A percentile compares a stretch with the other conserved stretches of the same genome.
These are phyloP conservation scores for Lamproptera curius DNA, from an alignment of 2,888 invertebrate species.

Conservation along the genomic window DNA sequence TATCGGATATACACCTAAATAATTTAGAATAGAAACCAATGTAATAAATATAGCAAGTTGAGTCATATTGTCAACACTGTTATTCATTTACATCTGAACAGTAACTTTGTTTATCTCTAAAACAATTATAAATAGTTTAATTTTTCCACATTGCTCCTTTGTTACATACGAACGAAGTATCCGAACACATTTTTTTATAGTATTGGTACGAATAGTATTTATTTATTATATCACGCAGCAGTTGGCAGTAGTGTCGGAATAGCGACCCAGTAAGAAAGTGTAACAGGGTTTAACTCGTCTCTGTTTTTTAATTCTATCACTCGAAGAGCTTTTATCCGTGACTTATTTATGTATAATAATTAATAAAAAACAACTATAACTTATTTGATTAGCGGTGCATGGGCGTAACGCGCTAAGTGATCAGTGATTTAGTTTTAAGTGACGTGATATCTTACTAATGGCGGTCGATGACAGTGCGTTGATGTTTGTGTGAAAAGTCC, in stretches of 20 bases:
- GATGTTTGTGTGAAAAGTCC: conserved; percentile 53
- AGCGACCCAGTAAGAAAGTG: conserved; percentile 39
- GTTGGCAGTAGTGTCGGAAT: conserved; percentile 42
- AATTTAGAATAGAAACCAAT: too few relatives aligned
- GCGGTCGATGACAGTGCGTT: conserved; percentile 45
- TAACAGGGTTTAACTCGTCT: conserved; percentile 47
- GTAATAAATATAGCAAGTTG: too few relatives aligned
- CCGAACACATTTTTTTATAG: conserved; percentile 15
- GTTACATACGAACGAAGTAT: too few relatives aligned
- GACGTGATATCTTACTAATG: conserved; percentile 51
- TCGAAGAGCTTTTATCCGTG: conserved; percentile 53
- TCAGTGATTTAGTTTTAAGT: conserved; percentile 48
- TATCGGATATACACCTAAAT: too few relatives aligned
- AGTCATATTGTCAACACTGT: background rate
- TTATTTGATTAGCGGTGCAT: conserved; percentile 30
- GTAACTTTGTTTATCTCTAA: too few relatives aligned
- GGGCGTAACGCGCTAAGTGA: conserved; percentile 32
- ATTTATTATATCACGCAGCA: conserved; percentile 50
- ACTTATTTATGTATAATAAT: conserved; percentile 52
- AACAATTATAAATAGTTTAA: background rate
- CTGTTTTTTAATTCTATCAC: conserved; percentile 42
- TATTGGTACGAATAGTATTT: conserved; percentile 41
- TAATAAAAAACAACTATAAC: conserved; percentile 35
- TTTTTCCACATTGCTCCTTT: background rate
- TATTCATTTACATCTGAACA: background rate